Percentiles rank a stretch among this genome's conserved stretches.
Conservation (phyloP, 2,797 vertebrate species). For the Sardinella longiceps region DNA sequence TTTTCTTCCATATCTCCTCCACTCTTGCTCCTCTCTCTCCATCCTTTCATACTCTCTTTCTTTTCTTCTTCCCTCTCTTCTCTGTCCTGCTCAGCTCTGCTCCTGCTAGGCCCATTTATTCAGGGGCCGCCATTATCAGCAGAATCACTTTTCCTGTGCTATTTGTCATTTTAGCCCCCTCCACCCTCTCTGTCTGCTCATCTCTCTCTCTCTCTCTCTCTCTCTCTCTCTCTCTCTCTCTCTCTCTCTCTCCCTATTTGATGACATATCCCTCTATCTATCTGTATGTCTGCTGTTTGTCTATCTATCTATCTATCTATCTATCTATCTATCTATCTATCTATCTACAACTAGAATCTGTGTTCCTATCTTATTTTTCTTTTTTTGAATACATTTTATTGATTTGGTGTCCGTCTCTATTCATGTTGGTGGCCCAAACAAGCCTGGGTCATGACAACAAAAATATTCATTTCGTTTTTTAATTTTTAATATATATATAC, state of each 20-base stretch:
- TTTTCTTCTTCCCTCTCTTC: not conserved
- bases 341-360: too few relatives aligned
- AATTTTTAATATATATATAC: too few relatives aligned
- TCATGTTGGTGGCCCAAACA: too few relatives aligned
- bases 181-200: not conserved
- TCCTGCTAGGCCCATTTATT: slow-evolving; percentile 39
- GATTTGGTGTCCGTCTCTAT: too few relatives aligned
- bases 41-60: not conserved
- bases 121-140: slow-evolving; percentile 35
- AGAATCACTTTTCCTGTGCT: slow-evolving; percentile 20
- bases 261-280: not conserved
- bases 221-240: not conserved
- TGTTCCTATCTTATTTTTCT: too few relatives aligned
- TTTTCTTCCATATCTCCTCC: too few relatives aligned
- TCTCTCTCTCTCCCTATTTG: not conserved
- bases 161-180: slow-evolving; percentile 31
- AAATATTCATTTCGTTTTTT: too few relatives aligned
- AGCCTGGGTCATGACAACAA: too few relatives aligned
- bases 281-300: not conserved
- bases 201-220: not conserved
- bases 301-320: not conserved
- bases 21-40: not conserved
- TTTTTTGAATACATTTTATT: too few relatives aligned
- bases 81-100: not conserved
- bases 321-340: not conserved